Evolutionary conservation across 2,888 invertebrate genomes (phyloP).

Genomic region (Polydrusus tereticollis): DNA sequence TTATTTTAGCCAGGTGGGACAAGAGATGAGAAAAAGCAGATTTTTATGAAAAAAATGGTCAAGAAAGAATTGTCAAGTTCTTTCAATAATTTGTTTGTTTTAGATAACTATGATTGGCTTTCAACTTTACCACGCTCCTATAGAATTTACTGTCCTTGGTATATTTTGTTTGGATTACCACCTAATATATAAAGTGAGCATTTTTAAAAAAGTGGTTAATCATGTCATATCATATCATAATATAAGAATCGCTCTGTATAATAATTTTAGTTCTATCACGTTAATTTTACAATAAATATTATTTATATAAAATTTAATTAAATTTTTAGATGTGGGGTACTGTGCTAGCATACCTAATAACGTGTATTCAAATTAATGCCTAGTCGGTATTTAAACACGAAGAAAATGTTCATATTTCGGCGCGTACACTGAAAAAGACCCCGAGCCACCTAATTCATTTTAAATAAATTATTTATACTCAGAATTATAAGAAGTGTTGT

Average conservation of each 20-base stretch:
- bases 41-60: too few species aligned
- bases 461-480: neutral
- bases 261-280: too few species aligned
- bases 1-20: too few species aligned
- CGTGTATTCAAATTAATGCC: neutral
- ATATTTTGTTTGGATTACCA: neutral
- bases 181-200: neutral
- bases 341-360: conserved; percentile 1
- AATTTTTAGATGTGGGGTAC: conserved; percentile 15
- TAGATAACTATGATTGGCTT: conserved; percentile 4
- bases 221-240: too few species aligned
- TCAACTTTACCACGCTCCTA: conserved; percentile 13
- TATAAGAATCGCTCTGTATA: too few species aligned
- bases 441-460: neutral
- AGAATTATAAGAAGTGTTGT: neutral
- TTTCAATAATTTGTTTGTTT: neutral
- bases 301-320: neutral
- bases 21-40: too few species aligned
- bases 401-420: too few species aligned
- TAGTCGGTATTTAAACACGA: neutral
- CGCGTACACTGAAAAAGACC: too few species aligned
- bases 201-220: neutral
- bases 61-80: too few species aligned
- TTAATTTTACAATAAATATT: too few species aligned
- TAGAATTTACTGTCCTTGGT: conserved; percentile 8